Base-by-base conservation (phyloP, 2,888 invertebrate genomes). In the Drosophila suboccidentalis region DNA sequence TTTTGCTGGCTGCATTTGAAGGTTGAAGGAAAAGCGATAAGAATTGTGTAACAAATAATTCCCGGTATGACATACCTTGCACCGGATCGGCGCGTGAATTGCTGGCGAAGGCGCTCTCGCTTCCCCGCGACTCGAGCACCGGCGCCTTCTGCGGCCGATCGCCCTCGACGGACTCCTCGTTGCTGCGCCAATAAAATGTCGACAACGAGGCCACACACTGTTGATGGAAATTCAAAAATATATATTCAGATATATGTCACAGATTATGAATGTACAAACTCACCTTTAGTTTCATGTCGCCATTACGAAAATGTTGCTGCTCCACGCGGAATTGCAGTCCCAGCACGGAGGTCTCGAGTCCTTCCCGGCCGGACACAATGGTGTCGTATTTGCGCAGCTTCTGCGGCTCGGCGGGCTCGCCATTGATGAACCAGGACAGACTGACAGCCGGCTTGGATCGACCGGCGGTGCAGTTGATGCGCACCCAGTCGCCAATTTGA, bases 111-210 rank as follows among this genome's bases (percentile, higher is more conserved):
- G 94, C 94, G 63, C 95, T 95, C 90, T 95, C 95, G 51, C 95
- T 95, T 91, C 95, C 95, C 65, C 95, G 94, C 86, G 95, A 95
- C 91, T 96, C 96, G 89, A 96, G 93, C 46, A 94, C 95, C 43
- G 95, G 95, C 43, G 95, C 95, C 92, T 94, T 94, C 89, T 94
- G 95, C 68, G 95, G 94, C 72, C 94, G 93, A 89, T 96, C 96
- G 55, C 95, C 95, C 91, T 95, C 95, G 72, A 96, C 95, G 89
- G 95, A 96, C 91, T 96, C 95, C 92, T 96, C 96, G 92, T 96
- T 96, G 91, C 95, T 95, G 87, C 95, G 94, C 94, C 95, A 95
- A 92, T 96, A 96, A 78, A 96, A 94, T 50, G 95, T 95, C 75
- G 95, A 95, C 82, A 96, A 94, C 76, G 95, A 95, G 55, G 96